phyloP scores from a whole-genome alignment of 2,888 invertebrate genomes.

The Euplagia quadripunctaria region DNA sequence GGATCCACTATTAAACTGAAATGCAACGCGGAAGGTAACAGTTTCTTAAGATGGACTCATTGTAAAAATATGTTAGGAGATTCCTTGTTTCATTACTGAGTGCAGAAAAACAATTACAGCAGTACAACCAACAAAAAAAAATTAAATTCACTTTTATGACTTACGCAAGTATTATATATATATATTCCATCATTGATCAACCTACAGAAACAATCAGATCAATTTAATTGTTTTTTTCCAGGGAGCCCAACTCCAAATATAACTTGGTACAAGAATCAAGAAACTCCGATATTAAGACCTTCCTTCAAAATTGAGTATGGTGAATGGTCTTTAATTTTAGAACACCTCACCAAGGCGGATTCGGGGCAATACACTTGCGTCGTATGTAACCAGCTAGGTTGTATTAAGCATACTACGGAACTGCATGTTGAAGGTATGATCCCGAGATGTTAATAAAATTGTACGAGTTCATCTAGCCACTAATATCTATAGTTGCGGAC shows the following conservation, averaged over 20 bases:
- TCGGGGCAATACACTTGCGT: constrained; percentile 95
- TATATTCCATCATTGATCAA: background rate
- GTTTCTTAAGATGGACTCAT: too few species aligned
- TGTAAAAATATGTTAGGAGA: too few species aligned
- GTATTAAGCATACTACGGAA: constrained; percentile 91
- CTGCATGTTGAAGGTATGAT: constrained; percentile 91
- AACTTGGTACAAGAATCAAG: constrained; percentile 94
- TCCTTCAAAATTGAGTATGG: constrained; percentile 89
- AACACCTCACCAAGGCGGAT: constrained; percentile 94
- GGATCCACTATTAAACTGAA: constrained; percentile 91
- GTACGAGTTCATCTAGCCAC: too few species aligned
- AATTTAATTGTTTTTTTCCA: constrained; percentile 48
- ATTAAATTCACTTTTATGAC: too few species aligned
- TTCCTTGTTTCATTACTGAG: too few species aligned
- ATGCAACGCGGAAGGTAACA: constrained; percentile 90
- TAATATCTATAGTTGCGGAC: background rate
- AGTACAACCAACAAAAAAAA: too few species aligned
- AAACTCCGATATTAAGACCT: constrained; percentile 88
- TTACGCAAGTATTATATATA: too few species aligned
- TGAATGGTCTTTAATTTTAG: constrained; percentile 92
- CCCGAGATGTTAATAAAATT: background rate
- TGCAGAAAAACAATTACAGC: too few species aligned
- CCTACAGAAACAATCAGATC: constrained; percentile 25
- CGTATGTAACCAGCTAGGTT: constrained; percentile 94
- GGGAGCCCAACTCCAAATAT: constrained; percentile 94